phyloP scores from a whole-genome alignment of 2,888 invertebrate genomes.

The Seira ritae region DNA sequence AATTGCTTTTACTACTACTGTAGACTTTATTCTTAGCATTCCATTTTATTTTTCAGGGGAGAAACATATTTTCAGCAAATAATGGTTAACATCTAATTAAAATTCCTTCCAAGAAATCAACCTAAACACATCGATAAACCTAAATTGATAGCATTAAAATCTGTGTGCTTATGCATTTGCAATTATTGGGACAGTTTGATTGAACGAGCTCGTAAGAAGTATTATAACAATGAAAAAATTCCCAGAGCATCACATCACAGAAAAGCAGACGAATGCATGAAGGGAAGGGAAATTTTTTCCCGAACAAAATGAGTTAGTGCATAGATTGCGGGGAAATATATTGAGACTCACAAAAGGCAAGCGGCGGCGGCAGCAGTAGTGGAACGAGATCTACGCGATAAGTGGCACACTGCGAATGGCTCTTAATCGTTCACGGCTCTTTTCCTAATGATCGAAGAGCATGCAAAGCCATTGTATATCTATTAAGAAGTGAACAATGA shows the following conservation, averaged over 20 bases:
- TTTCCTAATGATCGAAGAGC: slow-evolving; percentile 70
- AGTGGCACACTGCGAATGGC: slow-evolving; percentile 70
- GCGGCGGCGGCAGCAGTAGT: slow-evolving; percentile 44
- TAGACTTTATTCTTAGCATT: no score
- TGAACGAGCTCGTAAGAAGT: no score
- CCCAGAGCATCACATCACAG: no score
- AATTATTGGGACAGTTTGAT: no score
- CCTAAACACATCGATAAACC: no score
- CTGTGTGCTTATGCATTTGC: no score
- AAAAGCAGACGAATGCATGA: no score
- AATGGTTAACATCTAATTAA: no score
- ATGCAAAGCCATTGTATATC: slow-evolving; percentile 71
- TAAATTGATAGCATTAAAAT: no score
- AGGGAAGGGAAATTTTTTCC: neutral
- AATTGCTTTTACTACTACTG: no score
- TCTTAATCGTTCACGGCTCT: slow-evolving; percentile 73
- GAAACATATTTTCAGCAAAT: neutral
- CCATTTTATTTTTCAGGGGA: neutral
- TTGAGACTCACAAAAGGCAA: slow-evolving; percentile 67
- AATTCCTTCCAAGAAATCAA: no score
- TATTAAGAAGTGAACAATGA: slow-evolving; percentile 56
- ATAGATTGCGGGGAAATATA: slow-evolving; percentile 51
- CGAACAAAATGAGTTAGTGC: slow-evolving; percentile 12
- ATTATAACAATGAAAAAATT: no score
- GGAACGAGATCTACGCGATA: slow-evolving; percentile 65